Conservation (phyloP, 2,888 invertebrate genomes). For the Polydrusus cervinus region DNA sequence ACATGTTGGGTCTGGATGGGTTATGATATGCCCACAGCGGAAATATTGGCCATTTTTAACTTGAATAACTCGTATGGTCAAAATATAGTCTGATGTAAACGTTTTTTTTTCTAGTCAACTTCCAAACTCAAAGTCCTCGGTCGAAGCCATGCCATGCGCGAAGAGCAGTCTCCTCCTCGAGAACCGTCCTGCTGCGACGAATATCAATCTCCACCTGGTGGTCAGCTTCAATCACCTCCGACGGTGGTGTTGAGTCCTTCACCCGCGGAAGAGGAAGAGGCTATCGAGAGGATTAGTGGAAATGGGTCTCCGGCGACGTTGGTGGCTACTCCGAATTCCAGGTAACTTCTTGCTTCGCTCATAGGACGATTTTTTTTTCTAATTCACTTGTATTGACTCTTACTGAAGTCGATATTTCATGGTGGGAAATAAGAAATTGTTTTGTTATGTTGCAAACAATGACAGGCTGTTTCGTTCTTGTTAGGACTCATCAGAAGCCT, state of each 20-base stretch:
- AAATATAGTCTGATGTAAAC: not conserved
- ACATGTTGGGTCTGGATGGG: too few relatives aligned
- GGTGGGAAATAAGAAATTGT: too few relatives aligned
- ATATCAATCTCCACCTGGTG: conserved; percentile 8
- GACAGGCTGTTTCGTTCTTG: too few relatives aligned
- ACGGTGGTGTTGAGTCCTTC: conserved; percentile 60
- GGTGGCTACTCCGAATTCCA: conserved; percentile 59
- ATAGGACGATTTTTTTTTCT: too few relatives aligned
- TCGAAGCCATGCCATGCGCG: conserved; percentile 92
- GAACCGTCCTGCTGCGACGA: conserved; percentile 64
- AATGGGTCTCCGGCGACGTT: conserved; percentile 61
- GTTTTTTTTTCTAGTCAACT: conserved; percentile 72
- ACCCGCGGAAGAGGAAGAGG: conserved; percentile 48
- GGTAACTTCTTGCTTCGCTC: too few relatives aligned
- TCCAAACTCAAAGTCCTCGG: conserved; percentile 89
- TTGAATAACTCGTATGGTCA: too few relatives aligned
- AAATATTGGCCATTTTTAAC: too few relatives aligned
- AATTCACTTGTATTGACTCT: too few relatives aligned
- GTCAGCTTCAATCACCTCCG: conserved; percentile 48
- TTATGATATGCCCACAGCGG: too few relatives aligned
- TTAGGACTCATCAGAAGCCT: too few relatives aligned
- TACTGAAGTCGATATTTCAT: too few relatives aligned
- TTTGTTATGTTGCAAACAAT: too few relatives aligned
- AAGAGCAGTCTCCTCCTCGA: conserved; percentile 79
- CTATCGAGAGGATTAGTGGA: conserved; percentile 26